Base-by-base conservation (phyloP, 2,888 invertebrate species). In the Nemoura dubitans region DNA sequence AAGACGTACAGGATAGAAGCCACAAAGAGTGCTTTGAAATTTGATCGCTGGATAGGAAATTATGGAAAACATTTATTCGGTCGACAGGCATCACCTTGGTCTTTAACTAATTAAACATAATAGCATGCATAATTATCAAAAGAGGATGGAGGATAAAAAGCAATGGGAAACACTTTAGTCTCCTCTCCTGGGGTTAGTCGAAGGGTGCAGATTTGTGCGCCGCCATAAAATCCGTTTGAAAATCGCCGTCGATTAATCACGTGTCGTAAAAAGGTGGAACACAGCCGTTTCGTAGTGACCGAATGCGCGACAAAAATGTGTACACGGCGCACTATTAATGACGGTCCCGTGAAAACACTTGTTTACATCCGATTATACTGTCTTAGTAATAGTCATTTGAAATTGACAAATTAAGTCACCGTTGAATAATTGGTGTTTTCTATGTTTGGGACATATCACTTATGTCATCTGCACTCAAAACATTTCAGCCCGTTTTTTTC, bases 361-460 rank as follows among this genome's bases (percentile, higher is more conserved):
- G 59, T 59, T 59, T 59, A 59, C 59, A 59, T 59, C 16, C 59
- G 59, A 59, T 59, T 59, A 36, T 36, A 16, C 59, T 59, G 59
- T 59, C 59, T 78, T 26, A 27, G 78, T 78, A 78, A 25, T 78
- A 78, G 78, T 78, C 5, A 59, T 78, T 27, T 27, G 27, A 78
- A 78, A 78, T 78, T 78, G 78, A 78, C 78, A 78, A 78, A 78
- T 78, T 78, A 26, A 28, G 26, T 78, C 27, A 26, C 26, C 78
- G 2, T 78, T 78, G 78, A 78, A 78, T 78, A 14, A 78, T 26
- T 78, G 78, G 26, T 78, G 78, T 78, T 25, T 26, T 78, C 28
- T 78, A 26, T 26, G 78, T 78, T 14, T 78, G 26, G 78, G 78
- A 78, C 78, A 78, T 27, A 78, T 78, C 78, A 78, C 78, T 78